Evolutionary conservation across 92 coral and sea anemone species (phyloP).

Genomic region (Bergia puertoricense): DNA sequence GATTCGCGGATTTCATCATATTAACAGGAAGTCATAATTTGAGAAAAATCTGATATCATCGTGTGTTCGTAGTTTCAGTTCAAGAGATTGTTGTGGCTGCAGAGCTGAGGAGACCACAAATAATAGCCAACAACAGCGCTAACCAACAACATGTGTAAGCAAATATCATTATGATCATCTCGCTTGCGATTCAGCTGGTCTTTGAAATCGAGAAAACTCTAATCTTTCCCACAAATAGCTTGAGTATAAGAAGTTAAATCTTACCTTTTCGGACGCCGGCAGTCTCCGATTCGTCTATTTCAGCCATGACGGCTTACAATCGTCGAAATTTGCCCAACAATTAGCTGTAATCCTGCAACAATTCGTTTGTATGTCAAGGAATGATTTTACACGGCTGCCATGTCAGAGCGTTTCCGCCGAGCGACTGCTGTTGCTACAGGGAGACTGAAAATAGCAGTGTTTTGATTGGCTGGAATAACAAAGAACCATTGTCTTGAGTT

Average conservation of each 20-base stretch:
- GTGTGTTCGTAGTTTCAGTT: not conserved
- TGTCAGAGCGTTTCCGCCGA: conserved; percentile 38
- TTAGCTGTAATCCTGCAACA: conserved; percentile 43
- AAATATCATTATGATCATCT: not conserved
- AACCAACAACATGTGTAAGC: not conserved
- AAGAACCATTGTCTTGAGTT: conserved; percentile 41
- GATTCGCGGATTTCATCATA: not conserved
- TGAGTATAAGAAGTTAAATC: not conserved
- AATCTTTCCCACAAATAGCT: not conserved
- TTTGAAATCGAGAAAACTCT: not conserved
- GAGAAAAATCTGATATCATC: not conserved
- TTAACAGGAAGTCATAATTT: not conserved
- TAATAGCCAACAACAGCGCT: not conserved
- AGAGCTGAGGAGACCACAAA: not conserved
- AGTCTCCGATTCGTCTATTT: conserved; percentile 62
- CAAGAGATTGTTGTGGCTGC: conserved; percentile 16
- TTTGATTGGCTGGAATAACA: conserved; percentile 66
- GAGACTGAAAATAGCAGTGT: conserved; percentile 50
- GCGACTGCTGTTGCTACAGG: conserved; percentile 84
- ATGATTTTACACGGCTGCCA: conserved; percentile 34
- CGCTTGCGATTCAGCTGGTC: conserved; percentile 13
- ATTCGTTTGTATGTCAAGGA: conserved; percentile 44
- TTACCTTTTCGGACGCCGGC: conserved; percentile 79
- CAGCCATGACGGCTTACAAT: conserved; percentile 62
- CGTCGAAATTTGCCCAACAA: conserved; percentile 49